Evolutionary conservation across 1,140 invertebrate genomes (phyloP), one percentile per base, ranked within the genome.

Genomic region (Hyles vespertilio): DNA sequence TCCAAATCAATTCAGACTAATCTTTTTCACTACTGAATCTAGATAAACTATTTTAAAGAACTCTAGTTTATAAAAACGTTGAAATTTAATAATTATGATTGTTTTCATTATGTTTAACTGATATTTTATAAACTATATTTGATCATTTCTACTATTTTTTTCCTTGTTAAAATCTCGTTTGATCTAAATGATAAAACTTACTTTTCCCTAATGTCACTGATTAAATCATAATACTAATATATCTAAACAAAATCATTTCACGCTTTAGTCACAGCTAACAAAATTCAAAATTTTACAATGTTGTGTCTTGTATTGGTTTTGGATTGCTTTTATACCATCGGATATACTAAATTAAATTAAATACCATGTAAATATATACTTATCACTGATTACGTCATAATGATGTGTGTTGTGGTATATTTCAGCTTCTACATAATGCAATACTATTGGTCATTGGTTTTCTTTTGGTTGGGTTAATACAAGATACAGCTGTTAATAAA

Each of bases 221-320:
- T 40, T 2, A 45, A 63, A 62, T 65, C 71, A 61, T 68, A 61
- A 50, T 72, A 70, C 67, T 77, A 75, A 76, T 74, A 56, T 74
- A 77, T 68, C 36, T 40, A 40, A 40, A 40, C 36, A 40, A 69
- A 79, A 80, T 77, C 84, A 86, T 85, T 63, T 87, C 84, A 89
- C 81, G 85, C 85, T 86, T 88, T 61, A 78, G 77, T 81, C 84
- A 84, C 79, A 77, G 78, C 84, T 87, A 89, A 89, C 84, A 79
- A 89, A 89, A 89, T 88, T 89, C 85, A 69, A 89, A 89, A 89
- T 89, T 89, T 62, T 67, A 74, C 64, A 72, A 84, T 89, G 89
- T 89, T 90, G 89, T 89, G 86, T 90, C 89, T 90, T 90, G 89
- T 89, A 90, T 90, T 89, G 89, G 89, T 89, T 87, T 81, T 82